Conservation (phyloP, 2,888 invertebrate species). For the Nasonia oneida region DNA sequence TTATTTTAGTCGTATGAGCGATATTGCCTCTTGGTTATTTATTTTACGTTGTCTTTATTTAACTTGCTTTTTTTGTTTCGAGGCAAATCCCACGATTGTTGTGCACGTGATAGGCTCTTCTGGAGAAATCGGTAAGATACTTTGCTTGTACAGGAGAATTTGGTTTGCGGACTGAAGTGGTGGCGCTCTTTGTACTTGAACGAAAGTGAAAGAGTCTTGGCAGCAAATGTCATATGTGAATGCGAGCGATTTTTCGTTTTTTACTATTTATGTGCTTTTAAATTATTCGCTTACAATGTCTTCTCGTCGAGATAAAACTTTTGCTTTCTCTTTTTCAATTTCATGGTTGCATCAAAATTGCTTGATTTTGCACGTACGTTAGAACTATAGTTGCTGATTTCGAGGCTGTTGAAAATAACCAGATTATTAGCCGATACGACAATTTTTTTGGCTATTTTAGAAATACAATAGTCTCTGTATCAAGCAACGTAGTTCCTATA, state of each 20-base stretch:
- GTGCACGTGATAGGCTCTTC: background rate
- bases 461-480: background rate
- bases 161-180: background rate
- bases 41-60: background rate
- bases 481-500: background rate
- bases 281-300: slow-evolving; percentile 25
- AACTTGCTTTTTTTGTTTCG: background rate
- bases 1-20: background rate
- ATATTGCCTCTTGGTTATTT: background rate
- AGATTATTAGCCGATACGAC: background rate
- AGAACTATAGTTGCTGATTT: background rate
- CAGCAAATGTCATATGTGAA: background rate
- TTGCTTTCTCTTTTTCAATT: background rate
- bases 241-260: background rate
- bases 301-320: background rate
- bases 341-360: background rate
- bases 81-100: background rate
- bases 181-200: slow-evolving; percentile 20
- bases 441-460: background rate
- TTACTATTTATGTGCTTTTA: slow-evolving; percentile 35
- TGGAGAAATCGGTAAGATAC: background rate
- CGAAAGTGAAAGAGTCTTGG: background rate
- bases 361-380: background rate
- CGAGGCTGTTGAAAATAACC: background rate
- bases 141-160: background rate